These are phyloP conservation scores for Mormoops blainvillei DNA, from an alignment of 2,113 vertebrate genomes.

Conservation along the genomic window DNA sequence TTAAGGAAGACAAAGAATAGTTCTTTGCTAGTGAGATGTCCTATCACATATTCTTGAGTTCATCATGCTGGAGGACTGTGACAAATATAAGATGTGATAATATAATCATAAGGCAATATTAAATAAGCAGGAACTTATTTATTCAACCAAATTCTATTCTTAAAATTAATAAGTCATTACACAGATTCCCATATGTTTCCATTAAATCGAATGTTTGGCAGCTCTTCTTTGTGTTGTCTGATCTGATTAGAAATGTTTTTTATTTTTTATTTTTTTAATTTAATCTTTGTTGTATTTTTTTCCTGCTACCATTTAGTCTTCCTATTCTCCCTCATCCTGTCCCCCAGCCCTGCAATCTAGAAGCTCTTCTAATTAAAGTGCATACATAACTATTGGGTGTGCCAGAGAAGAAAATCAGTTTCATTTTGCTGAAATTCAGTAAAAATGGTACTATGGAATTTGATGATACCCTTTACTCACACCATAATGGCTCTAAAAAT, in stretches of 20 bases:
- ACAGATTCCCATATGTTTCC: not conserved
- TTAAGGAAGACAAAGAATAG: not conserved
- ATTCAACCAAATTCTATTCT: not conserved
- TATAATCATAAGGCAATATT: not conserved
- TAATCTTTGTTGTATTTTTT: too few species aligned
- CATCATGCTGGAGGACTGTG: not conserved
- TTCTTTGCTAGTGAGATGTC: not conserved
- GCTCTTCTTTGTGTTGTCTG: not conserved
- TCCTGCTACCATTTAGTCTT: too few species aligned
- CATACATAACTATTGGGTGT: not conserved
- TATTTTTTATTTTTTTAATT: too few species aligned
- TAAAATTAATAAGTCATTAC: not conserved
- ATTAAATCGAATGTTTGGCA: slow-evolving; percentile 6
- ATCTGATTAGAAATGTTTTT: too few species aligned
- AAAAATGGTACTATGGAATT: not conserved
- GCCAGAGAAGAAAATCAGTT: not conserved
- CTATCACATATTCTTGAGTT: not conserved
- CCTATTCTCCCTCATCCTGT: too few species aligned
- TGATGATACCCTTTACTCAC: not conserved
- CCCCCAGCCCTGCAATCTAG: not conserved
- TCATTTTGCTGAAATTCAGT: not conserved
- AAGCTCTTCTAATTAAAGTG: not conserved
- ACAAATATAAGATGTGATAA: not conserved
- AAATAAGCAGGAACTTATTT: not conserved
- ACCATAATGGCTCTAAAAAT: not conserved